Evolutionary conservation across 2,888 invertebrate species (phyloP), one percentile per base, ranked within the genome.

Genomic region (Cotesia congregata): DNA sequence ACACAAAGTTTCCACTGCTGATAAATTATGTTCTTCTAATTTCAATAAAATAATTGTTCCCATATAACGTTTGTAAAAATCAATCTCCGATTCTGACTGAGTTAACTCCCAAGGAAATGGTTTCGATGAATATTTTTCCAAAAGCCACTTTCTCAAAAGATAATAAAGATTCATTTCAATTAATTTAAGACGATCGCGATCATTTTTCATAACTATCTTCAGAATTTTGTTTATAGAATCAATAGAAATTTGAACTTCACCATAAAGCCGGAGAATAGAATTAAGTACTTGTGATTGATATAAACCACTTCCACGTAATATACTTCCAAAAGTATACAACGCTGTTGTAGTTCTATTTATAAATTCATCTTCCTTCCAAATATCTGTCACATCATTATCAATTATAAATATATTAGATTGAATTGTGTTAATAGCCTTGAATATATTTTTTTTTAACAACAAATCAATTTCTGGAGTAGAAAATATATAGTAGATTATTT

Each of bases 271-370:
- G 15, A 94, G 85, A 17, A 94, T 85, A 60, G 90, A 87, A 73
- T 91, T 90, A 1, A 94, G 84, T 65, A 92, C 91, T 81, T 90
- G 90, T 80, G 91, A 91, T 64, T 92, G 89, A 81, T 92, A 81
- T 60, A 80, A 68, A 7, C 90, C 90, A 81, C 91, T 92, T 1
- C 90, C 88, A n/a, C 91, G 90, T 39, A 92, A 91, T 4, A 94
- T 84, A 9, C 91, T 89, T 15, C 91, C 89, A 78, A 92, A 90
- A 41, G 91, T 90, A 70, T 93, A 92, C 17, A 94, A 87, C 6
- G 92, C 91, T 62, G 92, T 92, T 0, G 91, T 88, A 0, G 92
- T 92, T 83, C 93, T 90, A 79, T 92, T 93, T 0, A 90, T 88
- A 1, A 90, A 89, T 87, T 94, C 94, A 83, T 94, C 93, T 61